Conservation (phyloP, 64 coral and sea anemone genomes). For the Acropora yongei region DNA sequence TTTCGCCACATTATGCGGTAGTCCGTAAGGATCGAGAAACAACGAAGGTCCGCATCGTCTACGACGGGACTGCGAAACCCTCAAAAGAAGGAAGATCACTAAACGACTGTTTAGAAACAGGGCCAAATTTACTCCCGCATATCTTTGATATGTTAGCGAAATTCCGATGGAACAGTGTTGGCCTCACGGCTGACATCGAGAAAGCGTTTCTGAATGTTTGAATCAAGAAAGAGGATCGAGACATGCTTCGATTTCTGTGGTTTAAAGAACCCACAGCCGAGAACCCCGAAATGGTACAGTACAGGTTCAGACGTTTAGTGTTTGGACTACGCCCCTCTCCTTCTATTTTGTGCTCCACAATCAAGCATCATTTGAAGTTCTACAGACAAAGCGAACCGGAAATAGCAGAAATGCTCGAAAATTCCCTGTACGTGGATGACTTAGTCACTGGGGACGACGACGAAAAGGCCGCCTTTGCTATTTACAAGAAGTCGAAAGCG, state of each 20-base stretch:
- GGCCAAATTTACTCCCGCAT: slow-evolving; percentile 48
- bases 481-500: no score
- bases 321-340: neutral
- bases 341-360: no score
- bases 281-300: slow-evolving; percentile 29
- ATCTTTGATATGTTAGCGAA: slow-evolving; percentile 14
- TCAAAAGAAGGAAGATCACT: slow-evolving; percentile 26
- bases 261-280: slow-evolving; percentile 35
- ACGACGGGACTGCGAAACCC: slow-evolving; percentile 41
- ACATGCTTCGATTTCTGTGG: slow-evolving; percentile 57
- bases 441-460: no score
- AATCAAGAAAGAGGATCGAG: slow-evolving; percentile 29
- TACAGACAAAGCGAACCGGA: no score
- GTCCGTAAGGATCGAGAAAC: neutral
- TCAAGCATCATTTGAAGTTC: no score
- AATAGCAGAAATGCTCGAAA: neutral
- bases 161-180: slow-evolving; percentile 51
- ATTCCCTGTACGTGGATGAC: no score
- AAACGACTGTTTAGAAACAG: slow-evolving; percentile 40
- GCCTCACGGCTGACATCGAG: slow-evolving; percentile 43
- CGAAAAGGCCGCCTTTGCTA: no score
- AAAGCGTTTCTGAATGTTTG: slow-evolving; percentile 43
- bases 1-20: slow-evolving; percentile 50
- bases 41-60: neutral
- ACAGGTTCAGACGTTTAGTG: slow-evolving; percentile 14